Evolutionary conservation across 2,888 invertebrate species (phyloP), one percentile per base, ranked within the genome.

Genomic region (Drosophila fulvimacula): DNA sequence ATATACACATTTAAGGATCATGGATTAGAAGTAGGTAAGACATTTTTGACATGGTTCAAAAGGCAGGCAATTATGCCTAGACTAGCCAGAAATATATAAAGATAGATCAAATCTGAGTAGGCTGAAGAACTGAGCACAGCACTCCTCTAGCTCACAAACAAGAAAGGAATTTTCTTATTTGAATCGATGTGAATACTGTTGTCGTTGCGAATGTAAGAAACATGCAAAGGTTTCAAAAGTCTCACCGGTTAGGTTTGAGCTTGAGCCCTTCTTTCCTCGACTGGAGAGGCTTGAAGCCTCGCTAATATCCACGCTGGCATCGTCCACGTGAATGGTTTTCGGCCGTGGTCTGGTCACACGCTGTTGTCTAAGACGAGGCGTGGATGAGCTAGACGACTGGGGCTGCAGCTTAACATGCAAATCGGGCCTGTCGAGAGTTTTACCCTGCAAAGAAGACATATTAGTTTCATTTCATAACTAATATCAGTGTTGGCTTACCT

Each of bases 311-410:
- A 96, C 94, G 42, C 95, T 95, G 59, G 96, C 95, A 89, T 96
- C 95, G 92, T 97, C 97, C 73, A 97, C 97, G 91, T 98, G 97
- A 73, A 98, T 97, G 46, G 97, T 98, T 93, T 97, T 97, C 55
- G 97, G 97, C 34, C 97, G 94, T 46, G 96, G 97, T 73, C 97
- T 94, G 24, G 94, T 93, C 56, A 94, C 93, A 60, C 93, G 94
- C 92, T 95, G 95, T 70, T 94, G 93, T 80, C 96, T 93, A 93
- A 95, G 93, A 90, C 95, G 95, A 62, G 94, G 93, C 27, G 93
- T 93, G n/a, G 94, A 93, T 30, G 86, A 74, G 17, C 78, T 76
- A 32, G 81, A 90, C 51, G 79, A 89, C 63, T 91, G 92, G 19
- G 88, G 84, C 59, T 91, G 94, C 88, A 95, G 95, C 80, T 95